These are phyloP conservation scores for Chascanopsetta lugubris DNA, from an alignment of 2,113 vertebrate genomes.

Conservation along the genomic window DNA sequence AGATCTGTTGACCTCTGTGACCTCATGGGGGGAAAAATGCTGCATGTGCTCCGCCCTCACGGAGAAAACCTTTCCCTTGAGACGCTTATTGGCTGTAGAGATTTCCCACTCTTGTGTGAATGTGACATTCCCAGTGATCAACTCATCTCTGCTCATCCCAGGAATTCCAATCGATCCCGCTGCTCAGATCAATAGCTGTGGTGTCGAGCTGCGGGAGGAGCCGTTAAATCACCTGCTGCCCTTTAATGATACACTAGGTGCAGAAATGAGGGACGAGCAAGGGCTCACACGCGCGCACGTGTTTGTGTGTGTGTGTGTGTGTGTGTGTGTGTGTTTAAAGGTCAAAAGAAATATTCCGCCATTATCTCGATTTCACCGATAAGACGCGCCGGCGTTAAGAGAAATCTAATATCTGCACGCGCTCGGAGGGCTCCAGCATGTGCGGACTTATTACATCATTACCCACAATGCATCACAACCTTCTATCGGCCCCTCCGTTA, in stretches of 20 bases:
- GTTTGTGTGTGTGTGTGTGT: conserved; percentile 2
- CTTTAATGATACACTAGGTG: conserved; percentile 17
- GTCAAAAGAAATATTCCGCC: conserved; percentile 35
- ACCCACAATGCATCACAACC: no score
- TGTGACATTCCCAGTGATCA: conserved; percentile 15
- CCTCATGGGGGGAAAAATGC: not conserved
- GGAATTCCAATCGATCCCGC: conserved; percentile 37
- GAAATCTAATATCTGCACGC: conserved; percentile 2
- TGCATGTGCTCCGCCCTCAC: no score
- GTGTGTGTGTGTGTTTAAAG: conserved; percentile 38
- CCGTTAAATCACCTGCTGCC: conserved; percentile 7
- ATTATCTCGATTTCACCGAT: conserved; percentile 42
- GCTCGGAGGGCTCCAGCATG: conserved; percentile 1
- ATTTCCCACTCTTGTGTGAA: conserved; percentile 19
- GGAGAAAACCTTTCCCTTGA: not conserved
- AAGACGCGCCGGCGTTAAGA: conserved; percentile 50
- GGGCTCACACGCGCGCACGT: not conserved
- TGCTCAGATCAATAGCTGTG: conserved; percentile 26
- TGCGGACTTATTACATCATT: conserved; percentile 2
- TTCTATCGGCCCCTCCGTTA: no score
- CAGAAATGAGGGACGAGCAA: not conserved
- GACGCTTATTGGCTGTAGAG: not conserved
- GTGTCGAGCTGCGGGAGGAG: conserved; percentile 14
- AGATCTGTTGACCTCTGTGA: not conserved
- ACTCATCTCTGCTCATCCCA: conserved; percentile 37